phyloP scores from a whole-genome alignment of 2,113 vertebrate species.

The Caranx melampygus region DNA sequence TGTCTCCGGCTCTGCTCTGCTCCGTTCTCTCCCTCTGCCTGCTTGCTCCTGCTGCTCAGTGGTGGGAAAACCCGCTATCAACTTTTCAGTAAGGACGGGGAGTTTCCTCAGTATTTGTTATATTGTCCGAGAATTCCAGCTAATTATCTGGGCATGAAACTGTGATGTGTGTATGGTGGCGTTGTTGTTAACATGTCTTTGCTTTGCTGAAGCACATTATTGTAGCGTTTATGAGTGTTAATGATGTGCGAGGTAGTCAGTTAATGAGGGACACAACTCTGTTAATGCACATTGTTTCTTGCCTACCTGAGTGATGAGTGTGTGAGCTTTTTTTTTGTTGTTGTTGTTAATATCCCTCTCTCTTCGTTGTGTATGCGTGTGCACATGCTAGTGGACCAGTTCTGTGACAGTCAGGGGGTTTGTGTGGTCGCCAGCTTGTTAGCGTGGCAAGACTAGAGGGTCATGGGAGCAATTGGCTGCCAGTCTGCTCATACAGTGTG shows the following conservation, averaged over 20 bases:
- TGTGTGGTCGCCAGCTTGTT: constrained; percentile 84
- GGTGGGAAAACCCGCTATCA: constrained; percentile 45
- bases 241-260: constrained; percentile 34
- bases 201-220: constrained; percentile 14
- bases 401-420: constrained; percentile 66
- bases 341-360: not conserved
- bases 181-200: constrained; percentile 25
- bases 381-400: constrained; percentile 32
- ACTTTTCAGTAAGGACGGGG: constrained; percentile 2
- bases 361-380: constrained; percentile 11
- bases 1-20: constrained; percentile 52
- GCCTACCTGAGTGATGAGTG: constrained; percentile 46
- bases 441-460: constrained; percentile 81
- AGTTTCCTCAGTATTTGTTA: constrained; percentile 9
- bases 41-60: constrained; percentile 55
- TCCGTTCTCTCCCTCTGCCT: constrained; percentile 44
- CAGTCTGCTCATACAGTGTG: constrained; percentile 76
- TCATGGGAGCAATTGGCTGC: constrained; percentile 84
- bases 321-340: constrained; percentile 14
- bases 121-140: constrained; percentile 26
- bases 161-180: constrained; percentile 6
- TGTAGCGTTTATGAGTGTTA: constrained; percentile 20
- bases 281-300: constrained; percentile 10
- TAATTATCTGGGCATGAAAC: constrained; percentile 33
- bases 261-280: constrained; percentile 21